These are phyloP conservation scores for Smittia sp. DNA, from an alignment of 2,888 invertebrate genomes.

Conservation along the genomic window DNA sequence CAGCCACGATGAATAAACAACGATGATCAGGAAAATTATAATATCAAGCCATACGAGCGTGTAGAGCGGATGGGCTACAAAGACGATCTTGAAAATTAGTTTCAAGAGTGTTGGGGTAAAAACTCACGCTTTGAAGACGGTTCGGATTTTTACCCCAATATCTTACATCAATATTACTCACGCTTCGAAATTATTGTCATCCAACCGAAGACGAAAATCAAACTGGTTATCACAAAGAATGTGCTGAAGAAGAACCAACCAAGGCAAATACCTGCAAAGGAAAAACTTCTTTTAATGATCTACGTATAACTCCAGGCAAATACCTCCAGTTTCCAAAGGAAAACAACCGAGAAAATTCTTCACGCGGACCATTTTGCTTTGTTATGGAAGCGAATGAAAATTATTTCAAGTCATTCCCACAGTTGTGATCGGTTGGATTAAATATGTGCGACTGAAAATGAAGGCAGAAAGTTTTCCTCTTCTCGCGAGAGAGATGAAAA, in stretches of 20 bases:
- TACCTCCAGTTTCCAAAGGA: neutral
- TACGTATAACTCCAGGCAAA: too few species aligned
- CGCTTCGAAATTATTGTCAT: neutral
- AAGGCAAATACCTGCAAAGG: too few species aligned
- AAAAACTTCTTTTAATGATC: too few species aligned
- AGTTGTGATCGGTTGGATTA: neutral
- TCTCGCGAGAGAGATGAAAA: neutral
- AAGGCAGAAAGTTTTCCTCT: neutral
- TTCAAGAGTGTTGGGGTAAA: too few species aligned
- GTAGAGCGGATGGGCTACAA: neutral
- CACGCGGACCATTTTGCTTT: neutral
- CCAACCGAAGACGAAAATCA: neutral
- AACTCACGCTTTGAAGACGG: too few species aligned
- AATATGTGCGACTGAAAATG: neutral
- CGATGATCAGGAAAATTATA: neutral
- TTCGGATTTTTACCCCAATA: too few species aligned
- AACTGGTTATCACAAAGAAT: neutral
- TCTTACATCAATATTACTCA: neutral
- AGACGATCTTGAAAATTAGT: too few species aligned
- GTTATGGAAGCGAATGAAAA: neutral
- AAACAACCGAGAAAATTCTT: neutral
- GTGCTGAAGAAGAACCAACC: neutral
- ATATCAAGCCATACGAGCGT: neutral
- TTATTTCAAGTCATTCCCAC: neutral
- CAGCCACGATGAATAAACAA: neutral